Base-by-base conservation (phyloP, 2,113 vertebrate genomes). In the Limnothrissa miodon region DNA sequence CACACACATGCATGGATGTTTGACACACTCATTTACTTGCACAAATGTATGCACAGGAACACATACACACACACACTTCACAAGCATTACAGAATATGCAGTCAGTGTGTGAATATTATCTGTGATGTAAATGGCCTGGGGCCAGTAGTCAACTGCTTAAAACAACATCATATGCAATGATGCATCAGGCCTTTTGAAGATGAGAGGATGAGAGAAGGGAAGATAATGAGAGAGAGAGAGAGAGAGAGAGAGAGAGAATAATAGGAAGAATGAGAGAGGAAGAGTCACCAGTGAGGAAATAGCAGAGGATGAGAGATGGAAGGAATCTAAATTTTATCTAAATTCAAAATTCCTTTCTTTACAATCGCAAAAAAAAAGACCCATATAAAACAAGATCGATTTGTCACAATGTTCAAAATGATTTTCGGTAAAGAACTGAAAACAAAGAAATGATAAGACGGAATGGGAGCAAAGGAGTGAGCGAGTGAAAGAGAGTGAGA, bases 151-250 rank as follows among this genome's bases (percentile, higher is more conserved):
- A 74, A 74, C 59, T 13, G 66, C 66, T 74, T 74, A 74, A 74
- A 74, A 74, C 66, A 74, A 74, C 66, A 74, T 74, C 66, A 74
- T 74, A 74, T 74, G 66, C 66, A 74, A 74, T 74, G 66, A 74
- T 74, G 66, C 66, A 74, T 74, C 66, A 74, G 66, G 29, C 33
- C 5, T 33, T 74, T 74, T 74, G 66, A 74, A 74, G 66, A 74
- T 33, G 66, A 74, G 25, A 33, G 25, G 66, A 36, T 33, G 33
- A 21, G 5, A 56, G 5, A 21, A n/a, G 21, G 53, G 21, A 23
- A 19, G 53, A 56, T 17, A 56, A 21, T 23, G 53, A 74, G 66
- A 70, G 33, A 17, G 62, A 15, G 59, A 15, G 59, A 7, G 15
- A 66, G 29, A 66, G 10, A 66, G 29, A 17, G 66, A 33, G 66